Evolutionary conservation across 2,113 vertebrate species (phyloP), one percentile per base, ranked within the genome.

Genomic region (Ploceus nigricollis): DNA sequence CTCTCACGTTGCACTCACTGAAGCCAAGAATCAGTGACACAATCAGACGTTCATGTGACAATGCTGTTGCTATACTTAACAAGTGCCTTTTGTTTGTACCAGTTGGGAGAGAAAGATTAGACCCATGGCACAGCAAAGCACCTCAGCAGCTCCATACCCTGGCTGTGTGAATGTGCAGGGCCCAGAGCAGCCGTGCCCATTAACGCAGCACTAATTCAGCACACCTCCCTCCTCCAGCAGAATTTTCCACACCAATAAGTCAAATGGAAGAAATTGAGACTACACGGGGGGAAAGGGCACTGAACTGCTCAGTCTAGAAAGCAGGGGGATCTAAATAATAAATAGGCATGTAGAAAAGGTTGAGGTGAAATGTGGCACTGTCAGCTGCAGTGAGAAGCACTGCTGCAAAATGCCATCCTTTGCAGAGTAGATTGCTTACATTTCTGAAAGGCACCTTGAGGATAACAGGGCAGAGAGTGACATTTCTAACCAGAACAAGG

Each of bases 1-100:
- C 47, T 90, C 73, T 93, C 70, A 87, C 39, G 6, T 8, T 82
- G 57, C 85, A 47, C 45, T 77, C 42, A 50, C 58, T 17, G 24
- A 93, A 90, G 76, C 79, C 75, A 93, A 88, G 82, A 76, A 83
- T 44, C 82, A n/a, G 68, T 16, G 4, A 69, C 72, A 39, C 69
- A 84, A 89, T 90, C 33, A 89, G 78, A 78, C 45, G 20, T 39
- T 75, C 66, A n/a, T 54, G 60, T 15, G 47, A 89, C 1, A 24
- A 76, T 42, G 48, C 40, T 72, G 66, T 37, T 82, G 50, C 77
- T 88, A 33, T 70, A 88, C 68, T 91, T 85, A 87, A 93, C 66
- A 93, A 88, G 66, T 73, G 68, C 44, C 66, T 94, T 95, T 87
- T 94, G 79, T 95, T 88, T 79, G 60, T 37, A 63, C 60, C 11